Percentiles rank a stretch among this genome's conserved stretches.
phyloP scores from a whole-genome alignment of 1,140 invertebrate genomes.

The Hypothenemus hampei region DNA sequence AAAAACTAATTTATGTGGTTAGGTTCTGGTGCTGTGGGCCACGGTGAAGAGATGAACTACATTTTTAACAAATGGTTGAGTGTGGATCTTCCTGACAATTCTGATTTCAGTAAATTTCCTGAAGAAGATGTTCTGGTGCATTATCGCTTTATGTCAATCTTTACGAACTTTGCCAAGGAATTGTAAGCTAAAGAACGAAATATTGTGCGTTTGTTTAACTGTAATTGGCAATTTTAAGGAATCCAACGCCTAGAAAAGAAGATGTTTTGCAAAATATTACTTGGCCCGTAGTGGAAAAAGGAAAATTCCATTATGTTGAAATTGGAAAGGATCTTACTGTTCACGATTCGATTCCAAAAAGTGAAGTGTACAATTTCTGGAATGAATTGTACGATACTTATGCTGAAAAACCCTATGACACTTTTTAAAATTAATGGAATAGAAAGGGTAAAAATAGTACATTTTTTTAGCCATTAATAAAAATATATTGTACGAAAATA shows the following conservation, averaged over 20 bases:
- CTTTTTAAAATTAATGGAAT: conserved; percentile 21
- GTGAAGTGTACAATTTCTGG: conserved; percentile 23
- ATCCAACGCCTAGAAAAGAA: conserved; percentile 21
- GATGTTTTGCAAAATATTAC: conserved; percentile 19
- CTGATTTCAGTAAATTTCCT: conserved; percentile 19
- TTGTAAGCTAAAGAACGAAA: conserved; percentile 20
- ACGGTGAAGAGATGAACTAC: conserved; percentile 20
- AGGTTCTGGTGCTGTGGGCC: conserved; percentile 15
- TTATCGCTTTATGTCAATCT: conserved; percentile 17
- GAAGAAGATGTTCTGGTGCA: conserved; percentile 12
- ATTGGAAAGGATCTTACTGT: conserved; percentile 18
- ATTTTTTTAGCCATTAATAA: too few relatives aligned
- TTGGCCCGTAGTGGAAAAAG: conserved; percentile 20
- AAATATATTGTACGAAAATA: too few relatives aligned
- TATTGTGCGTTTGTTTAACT: neutral
- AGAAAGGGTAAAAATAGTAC: too few relatives aligned
- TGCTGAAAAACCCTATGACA: conserved; percentile 23
- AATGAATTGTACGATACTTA: conserved; percentile 18
- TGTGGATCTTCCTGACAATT: conserved; percentile 16
- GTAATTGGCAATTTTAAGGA: conserved; percentile 17
- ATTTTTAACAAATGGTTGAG: conserved; percentile 23
- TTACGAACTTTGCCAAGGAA: conserved; percentile 21
- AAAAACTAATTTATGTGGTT: too few relatives aligned
- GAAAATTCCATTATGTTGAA: conserved; percentile 20
- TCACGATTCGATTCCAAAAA: conserved; percentile 5